These are phyloP conservation scores for Drosophila orosa DNA, from an alignment of 1,140 invertebrate genomes.

Conservation along the genomic window DNA sequence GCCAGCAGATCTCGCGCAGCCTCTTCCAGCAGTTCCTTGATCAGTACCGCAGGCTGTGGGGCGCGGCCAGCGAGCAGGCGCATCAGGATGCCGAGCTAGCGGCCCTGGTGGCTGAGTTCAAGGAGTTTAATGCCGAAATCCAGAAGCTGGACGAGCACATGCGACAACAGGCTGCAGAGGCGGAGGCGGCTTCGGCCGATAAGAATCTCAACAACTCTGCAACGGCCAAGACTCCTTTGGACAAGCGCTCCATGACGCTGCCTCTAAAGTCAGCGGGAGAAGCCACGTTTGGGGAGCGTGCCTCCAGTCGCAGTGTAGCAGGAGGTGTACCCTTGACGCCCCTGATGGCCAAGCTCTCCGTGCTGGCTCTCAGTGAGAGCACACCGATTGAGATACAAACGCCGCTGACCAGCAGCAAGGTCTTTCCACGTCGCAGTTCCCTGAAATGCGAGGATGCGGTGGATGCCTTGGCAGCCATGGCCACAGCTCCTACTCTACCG, in stretches of 20 bases:
- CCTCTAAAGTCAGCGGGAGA: slow-evolving; percentile 89
- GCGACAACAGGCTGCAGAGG: slow-evolving; percentile 81
- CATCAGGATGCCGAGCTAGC: slow-evolving; percentile 72
- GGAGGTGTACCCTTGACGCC: slow-evolving; percentile 89
- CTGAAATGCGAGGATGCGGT: slow-evolving; percentile 78
- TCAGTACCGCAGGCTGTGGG: slow-evolving; percentile 84
- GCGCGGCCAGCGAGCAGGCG: slow-evolving; percentile 63
- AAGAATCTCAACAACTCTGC: slow-evolving; percentile 78
- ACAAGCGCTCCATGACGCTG: slow-evolving; percentile 88
- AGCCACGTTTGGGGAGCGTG: slow-evolving; percentile 29
- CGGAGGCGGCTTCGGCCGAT: slow-evolving; percentile 50
- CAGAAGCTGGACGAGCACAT: slow-evolving; percentile 84
- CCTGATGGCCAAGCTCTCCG: slow-evolving; percentile 91
- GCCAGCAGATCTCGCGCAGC: slow-evolving; percentile 89
- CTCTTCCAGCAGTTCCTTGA: slow-evolving; percentile 89
- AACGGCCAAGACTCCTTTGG: slow-evolving; percentile 84
- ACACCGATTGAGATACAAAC: slow-evolving; percentile 87
- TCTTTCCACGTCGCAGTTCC: slow-evolving; percentile 70
- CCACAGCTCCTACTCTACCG: slow-evolving; percentile 26
- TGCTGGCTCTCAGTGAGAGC: slow-evolving; percentile 89
- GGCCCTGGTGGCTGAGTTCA: slow-evolving; percentile 74
- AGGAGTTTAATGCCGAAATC: slow-evolving; percentile 85
- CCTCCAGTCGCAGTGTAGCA: slow-evolving; percentile 73
- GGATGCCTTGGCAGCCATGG: slow-evolving; percentile 57
- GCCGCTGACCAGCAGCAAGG: slow-evolving; percentile 67